A percentile compares a stretch with the other conserved stretches of the same genome.
Conservation (phyloP, 2,113 vertebrate species). For the Chaetodon auriga region DNA sequence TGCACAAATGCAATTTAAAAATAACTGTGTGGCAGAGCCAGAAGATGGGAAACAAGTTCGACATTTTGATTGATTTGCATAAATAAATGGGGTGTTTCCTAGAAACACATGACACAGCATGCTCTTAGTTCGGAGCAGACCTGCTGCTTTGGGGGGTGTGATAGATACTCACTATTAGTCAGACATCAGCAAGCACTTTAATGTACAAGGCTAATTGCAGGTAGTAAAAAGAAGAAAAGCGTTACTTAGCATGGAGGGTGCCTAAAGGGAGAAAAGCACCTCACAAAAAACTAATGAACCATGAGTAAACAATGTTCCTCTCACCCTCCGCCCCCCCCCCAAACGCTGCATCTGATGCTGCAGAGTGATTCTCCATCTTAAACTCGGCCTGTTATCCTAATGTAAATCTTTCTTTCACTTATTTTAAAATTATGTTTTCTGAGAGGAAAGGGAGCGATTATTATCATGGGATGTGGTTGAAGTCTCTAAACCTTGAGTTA, state of each 20-base stretch:
- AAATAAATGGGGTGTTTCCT: slow-evolving; percentile 35
- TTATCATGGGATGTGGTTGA: background rate
- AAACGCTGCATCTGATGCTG: background rate
- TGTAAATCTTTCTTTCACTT: background rate
- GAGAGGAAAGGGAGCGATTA: too few relatives aligned
- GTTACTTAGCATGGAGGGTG: slow-evolving; percentile 60
- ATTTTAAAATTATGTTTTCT: background rate
- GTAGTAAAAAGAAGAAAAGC: slow-evolving; percentile 66
- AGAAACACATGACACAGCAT: slow-evolving; percentile 50
- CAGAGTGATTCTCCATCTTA: slow-evolving; percentile 1
- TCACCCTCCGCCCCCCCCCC: background rate
- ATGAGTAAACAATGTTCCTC: slow-evolving; percentile 62
- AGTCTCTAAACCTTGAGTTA: too few relatives aligned
- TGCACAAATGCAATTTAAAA: background rate
- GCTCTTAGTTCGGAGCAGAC: slow-evolving; percentile 22
- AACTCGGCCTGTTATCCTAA: slow-evolving; percentile 2
- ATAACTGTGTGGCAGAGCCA: background rate
- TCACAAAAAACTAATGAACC: slow-evolving; percentile 68
- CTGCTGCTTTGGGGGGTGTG: slow-evolving; percentile 58
- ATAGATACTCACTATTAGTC: slow-evolving; percentile 72
- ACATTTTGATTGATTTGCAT: slow-evolving; percentile 39
- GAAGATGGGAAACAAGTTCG: slow-evolving; percentile 1
- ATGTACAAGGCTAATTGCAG: slow-evolving; percentile 74
- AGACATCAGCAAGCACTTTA: slow-evolving; percentile 73
- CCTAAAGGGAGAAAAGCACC: slow-evolving; percentile 63